A percentile compares a stretch with the other conserved stretches of the same genome.
These are phyloP conservation scores for Campaea margaritaria DNA, from an alignment of 2,888 invertebrate species.

Conservation along the genomic window DNA sequence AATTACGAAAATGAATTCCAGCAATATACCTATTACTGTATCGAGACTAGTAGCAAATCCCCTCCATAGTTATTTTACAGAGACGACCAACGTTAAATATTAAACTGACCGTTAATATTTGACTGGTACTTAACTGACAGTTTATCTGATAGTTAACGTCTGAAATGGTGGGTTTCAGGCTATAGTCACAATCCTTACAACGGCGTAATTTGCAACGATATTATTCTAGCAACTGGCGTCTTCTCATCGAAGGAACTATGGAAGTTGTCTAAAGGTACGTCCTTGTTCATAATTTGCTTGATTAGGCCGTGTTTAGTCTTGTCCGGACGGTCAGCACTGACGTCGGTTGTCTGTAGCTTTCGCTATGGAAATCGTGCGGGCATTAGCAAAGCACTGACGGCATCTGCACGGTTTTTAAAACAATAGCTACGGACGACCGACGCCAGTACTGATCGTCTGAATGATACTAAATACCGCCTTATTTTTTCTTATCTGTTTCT, in stretches of 20 bases:
- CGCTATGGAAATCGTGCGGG: too few relatives aligned
- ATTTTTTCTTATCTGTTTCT: too few relatives aligned
- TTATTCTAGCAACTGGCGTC: slow-evolving; percentile 99
- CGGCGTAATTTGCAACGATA: slow-evolving; percentile 99
- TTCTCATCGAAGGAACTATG: slow-evolving; percentile 99
- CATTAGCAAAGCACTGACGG: not conserved
- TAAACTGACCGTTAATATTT: slow-evolving; percentile 8
- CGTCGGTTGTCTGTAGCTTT: too few relatives aligned
- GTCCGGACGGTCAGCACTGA: too few relatives aligned
- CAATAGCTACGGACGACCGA: too few relatives aligned
- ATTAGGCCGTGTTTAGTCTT: too few relatives aligned
- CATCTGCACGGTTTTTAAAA: too few relatives aligned
- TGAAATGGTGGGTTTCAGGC: slow-evolving; percentile 85
- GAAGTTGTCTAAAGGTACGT: slow-evolving; percentile 97
- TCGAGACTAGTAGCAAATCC: slow-evolving; percentile 14
- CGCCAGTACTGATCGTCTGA: too few relatives aligned
- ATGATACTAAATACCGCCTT: too few relatives aligned
- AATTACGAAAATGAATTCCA: too few relatives aligned
- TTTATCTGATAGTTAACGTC: slow-evolving; percentile 25
- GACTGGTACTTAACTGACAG: slow-evolving; percentile 1
- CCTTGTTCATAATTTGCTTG: slow-evolving; percentile 29
- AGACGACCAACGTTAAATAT: slow-evolving; percentile 24
- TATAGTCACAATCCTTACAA: slow-evolving; percentile 98
- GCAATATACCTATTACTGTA: not conserved
- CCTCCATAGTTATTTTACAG: slow-evolving; percentile 60